Base-by-base conservation (phyloP, 2,888 invertebrate species). In the Falcaria lacertinaria region DNA sequence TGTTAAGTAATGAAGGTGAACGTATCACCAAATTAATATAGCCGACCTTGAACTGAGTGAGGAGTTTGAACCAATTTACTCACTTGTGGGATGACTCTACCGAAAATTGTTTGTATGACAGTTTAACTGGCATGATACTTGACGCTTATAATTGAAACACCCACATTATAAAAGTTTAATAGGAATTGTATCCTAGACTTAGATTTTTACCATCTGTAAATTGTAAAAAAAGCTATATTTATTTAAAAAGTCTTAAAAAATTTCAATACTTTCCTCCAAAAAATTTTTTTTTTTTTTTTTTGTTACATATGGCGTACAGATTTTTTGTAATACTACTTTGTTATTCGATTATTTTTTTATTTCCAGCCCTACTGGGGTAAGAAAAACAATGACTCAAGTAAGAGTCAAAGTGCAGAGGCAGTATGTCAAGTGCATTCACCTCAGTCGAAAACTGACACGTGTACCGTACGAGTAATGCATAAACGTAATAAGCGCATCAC, bases 391-490 rank as follows among this genome's bases (percentile, higher is more conserved):
- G 64, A 72, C 67, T 60, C 61, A 69, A 62, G 54, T 60, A 59
- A 62, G 63, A 76, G 74, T 75, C 75, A 78, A 79, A 83, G 74
- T 78, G 80, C 80, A 80, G 67, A 68, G 53, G 54, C 55, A 57
- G 59, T 65, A 47, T 74, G 79, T 73, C 71, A 68, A 74, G 80
- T 73, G 68, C 80, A 67, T 74, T 83, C 63, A 86, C 81, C 86
- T 70, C 71, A 54, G 32, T 42, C 60, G 64, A 68, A 79, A 77
- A 62, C 61, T 58, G 64, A 79, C 82, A 82, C 83, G 84, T 82
- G 81, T 67, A 70, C 43, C 11, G 15, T 39, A 19, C 34, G 41
- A 33, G 42, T 43, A 16, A 43, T 43, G 33, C 37, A 28, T 33
- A 50, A 54, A 64, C 40, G 52, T 42, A 47, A 28, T 47, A 63